Evolutionary conservation across 2,888 invertebrate genomes (phyloP).

Genomic region (Rapana venosa): DNA sequence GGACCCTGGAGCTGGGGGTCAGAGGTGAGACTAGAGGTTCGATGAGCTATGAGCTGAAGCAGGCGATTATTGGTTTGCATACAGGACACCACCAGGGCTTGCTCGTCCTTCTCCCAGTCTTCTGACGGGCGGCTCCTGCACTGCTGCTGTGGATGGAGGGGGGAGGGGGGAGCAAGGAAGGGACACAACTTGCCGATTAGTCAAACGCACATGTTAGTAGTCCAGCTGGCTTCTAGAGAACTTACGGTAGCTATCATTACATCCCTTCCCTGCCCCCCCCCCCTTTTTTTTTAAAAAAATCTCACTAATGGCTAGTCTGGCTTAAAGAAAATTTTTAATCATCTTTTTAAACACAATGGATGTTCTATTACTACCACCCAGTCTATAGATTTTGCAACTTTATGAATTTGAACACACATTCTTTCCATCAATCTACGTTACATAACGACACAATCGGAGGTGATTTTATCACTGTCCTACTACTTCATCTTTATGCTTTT

Average conservation of each 20-base stretch:
- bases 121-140: not conserved
- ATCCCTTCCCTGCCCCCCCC: not conserved
- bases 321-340: too few relatives aligned
- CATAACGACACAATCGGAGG: too few relatives aligned
- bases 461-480: too few relatives aligned
- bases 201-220: constrained; percentile 10
- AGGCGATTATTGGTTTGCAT: constrained; percentile 39
- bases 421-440: too few relatives aligned
- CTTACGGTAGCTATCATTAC: not conserved
- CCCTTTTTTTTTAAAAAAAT: too few relatives aligned
- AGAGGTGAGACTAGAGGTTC: constrained; percentile 23
- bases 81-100: constrained; percentile 40
- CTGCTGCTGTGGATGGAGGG: not conserved
- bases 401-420: too few relatives aligned
- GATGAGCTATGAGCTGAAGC: constrained; percentile 38
- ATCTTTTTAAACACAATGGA: too few relatives aligned
- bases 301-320: too few relatives aligned
- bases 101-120: constrained; percentile 24
- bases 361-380: too few relatives aligned
- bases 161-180: not conserved
- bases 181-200: constrained; percentile 18
- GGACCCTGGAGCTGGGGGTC: not conserved
- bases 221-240: not conserved
- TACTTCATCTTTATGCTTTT: too few relatives aligned
- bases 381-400: too few relatives aligned